Evolutionary conservation across 2,113 vertebrate species (phyloP).

Genomic region (Loxodonta africana): DNA sequence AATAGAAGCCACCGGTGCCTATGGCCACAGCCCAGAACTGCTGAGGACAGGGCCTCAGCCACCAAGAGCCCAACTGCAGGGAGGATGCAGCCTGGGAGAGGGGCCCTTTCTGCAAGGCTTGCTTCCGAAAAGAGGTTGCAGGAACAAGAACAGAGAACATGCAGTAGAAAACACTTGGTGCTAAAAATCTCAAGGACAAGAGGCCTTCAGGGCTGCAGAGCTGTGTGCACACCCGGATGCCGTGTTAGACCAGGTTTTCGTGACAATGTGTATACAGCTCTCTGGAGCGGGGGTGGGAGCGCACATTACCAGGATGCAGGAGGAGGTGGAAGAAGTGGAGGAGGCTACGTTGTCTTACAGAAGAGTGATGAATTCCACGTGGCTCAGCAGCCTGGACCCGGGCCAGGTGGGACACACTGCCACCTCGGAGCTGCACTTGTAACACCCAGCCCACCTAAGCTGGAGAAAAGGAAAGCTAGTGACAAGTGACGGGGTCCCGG

Average conservation of each 20-base stretch:
- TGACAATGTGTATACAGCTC: too few species aligned
- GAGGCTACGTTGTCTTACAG: too few species aligned
- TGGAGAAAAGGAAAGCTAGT: neutral
- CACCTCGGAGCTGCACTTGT: neutral
- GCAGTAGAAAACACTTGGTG: neutral
- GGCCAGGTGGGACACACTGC: neutral
- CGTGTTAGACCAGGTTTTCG: accelerated
- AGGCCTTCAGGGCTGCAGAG: accelerated
- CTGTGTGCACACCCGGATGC: accelerated
- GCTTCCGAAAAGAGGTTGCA: neutral
- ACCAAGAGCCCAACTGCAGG: too few species aligned
- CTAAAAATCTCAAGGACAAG: neutral
- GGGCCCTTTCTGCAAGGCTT: neutral
- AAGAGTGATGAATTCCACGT: neutral
- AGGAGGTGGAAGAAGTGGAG: neutral
- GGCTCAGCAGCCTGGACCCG: too few species aligned
- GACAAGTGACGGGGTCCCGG: neutral
- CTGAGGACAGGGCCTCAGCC: neutral
- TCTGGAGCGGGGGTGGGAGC: accelerated
- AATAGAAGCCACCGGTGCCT: neutral
- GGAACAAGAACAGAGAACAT: neutral
- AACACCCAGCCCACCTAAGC: too few species aligned
- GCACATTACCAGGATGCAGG: accelerated
- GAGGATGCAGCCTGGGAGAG: accelerated
- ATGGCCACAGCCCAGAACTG: neutral